Evolutionary conservation across 2,888 invertebrate species (phyloP).

Genomic region (Eristalis intricaria): DNA sequence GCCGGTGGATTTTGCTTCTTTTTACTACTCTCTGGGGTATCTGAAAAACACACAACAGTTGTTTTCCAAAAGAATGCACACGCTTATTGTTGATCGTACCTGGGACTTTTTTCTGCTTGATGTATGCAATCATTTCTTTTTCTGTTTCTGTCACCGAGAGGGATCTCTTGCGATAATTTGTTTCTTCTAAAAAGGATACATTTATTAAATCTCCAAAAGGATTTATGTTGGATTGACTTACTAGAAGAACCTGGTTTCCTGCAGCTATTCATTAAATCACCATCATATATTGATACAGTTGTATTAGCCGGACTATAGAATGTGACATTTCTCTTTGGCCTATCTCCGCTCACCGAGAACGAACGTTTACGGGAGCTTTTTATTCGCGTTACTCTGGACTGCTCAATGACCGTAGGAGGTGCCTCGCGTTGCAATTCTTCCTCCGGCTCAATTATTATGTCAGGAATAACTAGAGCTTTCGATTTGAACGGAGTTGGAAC

Average conservation of each 20-base stretch:
- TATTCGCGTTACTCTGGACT: slow-evolving; percentile 63
- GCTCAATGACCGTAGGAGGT: slow-evolving; percentile 34
- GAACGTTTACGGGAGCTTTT: slow-evolving; percentile 76
- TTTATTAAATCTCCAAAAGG: not conserved
- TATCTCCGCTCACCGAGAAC: slow-evolving; percentile 73
- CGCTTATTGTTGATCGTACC: slow-evolving; percentile 69
- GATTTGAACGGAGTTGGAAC: slow-evolving; percentile 75
- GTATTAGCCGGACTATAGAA: slow-evolving; percentile 77
- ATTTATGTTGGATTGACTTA: not conserved
- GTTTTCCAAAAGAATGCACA: not conserved
- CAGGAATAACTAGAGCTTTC: slow-evolving; percentile 26
- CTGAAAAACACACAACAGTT: not conserved
- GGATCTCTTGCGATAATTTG: slow-evolving; percentile 78
- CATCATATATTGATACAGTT: slow-evolving; percentile 73
- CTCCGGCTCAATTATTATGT: slow-evolving; percentile 27
- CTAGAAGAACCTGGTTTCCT: slow-evolving; percentile 21
- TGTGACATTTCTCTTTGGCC: slow-evolving; percentile 73
- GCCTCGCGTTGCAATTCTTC: not conserved
- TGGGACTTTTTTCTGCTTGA: slow-evolving; percentile 35
- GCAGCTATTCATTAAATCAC: slow-evolving; percentile 69
- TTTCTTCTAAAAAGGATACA: slow-evolving; percentile 74
- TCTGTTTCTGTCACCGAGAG: slow-evolving; percentile 76
- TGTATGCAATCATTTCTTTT: slow-evolving; percentile 67
- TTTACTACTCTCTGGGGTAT: slow-evolving; percentile 21
- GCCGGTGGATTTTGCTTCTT: slow-evolving; percentile 29